Evolutionary conservation across 2,113 vertebrate genomes (phyloP).

Genomic region (Anthoscopus minutus): DNA sequence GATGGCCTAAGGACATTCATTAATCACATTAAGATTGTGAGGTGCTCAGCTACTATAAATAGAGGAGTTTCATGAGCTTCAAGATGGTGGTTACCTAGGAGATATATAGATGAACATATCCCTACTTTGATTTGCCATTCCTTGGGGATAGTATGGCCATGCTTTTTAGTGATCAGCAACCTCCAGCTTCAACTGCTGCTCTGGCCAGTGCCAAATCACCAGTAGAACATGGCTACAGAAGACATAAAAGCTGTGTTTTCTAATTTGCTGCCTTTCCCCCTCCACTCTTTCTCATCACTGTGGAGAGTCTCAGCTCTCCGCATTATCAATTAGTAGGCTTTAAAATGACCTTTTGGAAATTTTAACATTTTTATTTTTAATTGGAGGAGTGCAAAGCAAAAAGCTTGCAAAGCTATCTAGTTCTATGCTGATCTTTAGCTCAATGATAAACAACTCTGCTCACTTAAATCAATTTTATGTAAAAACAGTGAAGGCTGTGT

Average conservation of each 20-base stretch:
- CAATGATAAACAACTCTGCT: background rate
- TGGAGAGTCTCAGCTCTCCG: background rate
- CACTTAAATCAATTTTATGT: background rate
- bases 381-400: background rate
- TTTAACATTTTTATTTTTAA: background rate
- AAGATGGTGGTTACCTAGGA: slow-evolving; percentile 36
- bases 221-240: background rate
- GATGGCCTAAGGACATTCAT: slow-evolving; percentile 39
- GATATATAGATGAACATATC: slow-evolving; percentile 1
- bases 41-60: slow-evolving; percentile 14
- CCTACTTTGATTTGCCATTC: background rate
- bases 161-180: background rate
- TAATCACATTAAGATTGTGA: slow-evolving; percentile 38
- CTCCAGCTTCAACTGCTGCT: background rate
- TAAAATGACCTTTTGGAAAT: background rate
- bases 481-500: background rate
- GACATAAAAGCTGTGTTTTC: background rate
- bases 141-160: background rate
- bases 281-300: background rate
- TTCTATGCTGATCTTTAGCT: background rate
- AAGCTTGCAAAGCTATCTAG: background rate
- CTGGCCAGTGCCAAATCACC: background rate
- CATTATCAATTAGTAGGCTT: background rate
- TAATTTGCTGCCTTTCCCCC: background rate
- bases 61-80: background rate